These are phyloP conservation scores for Oenanthe melanoleuca DNA, from an alignment of 2,113 vertebrate genomes.

Conservation along the genomic window DNA sequence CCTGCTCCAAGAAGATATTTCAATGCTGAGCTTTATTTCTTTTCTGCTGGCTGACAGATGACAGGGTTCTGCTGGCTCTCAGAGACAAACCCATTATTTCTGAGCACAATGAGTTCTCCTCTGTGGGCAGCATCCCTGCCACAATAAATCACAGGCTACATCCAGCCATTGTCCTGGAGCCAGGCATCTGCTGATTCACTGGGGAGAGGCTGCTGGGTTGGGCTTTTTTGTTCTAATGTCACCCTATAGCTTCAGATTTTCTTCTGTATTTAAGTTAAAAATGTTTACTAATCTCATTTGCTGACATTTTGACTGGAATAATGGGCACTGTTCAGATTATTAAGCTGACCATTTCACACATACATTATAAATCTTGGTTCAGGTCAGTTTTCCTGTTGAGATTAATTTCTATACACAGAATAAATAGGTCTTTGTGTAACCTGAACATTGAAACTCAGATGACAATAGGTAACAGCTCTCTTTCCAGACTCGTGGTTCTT, in stretches of 20 bases:
- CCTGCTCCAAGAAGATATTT: not conserved
- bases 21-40: not conserved
- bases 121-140: not conserved
- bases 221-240: not conserved
- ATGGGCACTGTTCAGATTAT: not conserved
- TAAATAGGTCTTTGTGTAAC: not conserved
- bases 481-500: not conserved
- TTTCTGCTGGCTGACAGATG: not conserved
- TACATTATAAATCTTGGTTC: not conserved
- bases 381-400: not conserved
- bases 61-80: not conserved
- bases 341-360: not conserved
- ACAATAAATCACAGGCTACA: not conserved
- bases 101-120: not conserved
- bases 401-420: not conserved
- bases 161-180: constrained; percentile 18
- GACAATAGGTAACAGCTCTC: not conserved
- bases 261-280: not conserved
- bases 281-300: not conserved
- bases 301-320: not conserved
- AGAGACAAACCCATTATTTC: not conserved
- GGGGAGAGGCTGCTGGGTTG: not conserved
- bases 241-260: not conserved
- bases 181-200: not conserved
- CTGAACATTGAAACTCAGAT: not conserved